A percentile compares a stretch with the other conserved stretches of the same genome.
Evolutionary conservation across 1,140 invertebrate species (phyloP).

Genomic region (Popillia japonica): DNA sequence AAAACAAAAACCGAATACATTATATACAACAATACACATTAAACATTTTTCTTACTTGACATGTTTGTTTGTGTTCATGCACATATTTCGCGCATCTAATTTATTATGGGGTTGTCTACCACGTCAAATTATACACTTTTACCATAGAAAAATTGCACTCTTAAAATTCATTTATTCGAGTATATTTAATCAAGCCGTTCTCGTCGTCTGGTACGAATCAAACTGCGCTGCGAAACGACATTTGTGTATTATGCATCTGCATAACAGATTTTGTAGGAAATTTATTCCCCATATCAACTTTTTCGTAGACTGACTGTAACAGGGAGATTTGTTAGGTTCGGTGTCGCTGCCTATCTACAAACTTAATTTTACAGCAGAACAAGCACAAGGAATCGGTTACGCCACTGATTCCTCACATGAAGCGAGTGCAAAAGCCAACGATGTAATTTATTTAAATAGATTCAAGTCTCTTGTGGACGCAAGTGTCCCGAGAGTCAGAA

Average conservation of each 20-base stretch:
- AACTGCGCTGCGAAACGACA: neutral
- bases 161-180: constrained; percentile 10
- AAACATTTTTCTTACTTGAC: neutral
- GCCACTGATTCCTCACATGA: neutral
- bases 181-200: neutral
- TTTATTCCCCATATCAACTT: constrained; percentile 9
- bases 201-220: neutral
- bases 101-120: neutral
- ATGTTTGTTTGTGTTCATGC: neutral
- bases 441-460: constrained; percentile 29
- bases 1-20: neutral
- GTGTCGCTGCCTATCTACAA: neutral
- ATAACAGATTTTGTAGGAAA: constrained; percentile 2
- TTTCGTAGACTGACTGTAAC: constrained; percentile 4
- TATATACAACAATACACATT: neutral
- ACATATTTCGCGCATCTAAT: neutral
- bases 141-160: neutral
- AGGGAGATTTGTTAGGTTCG: constrained; percentile 7
- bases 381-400: neutral
- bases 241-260: constrained; percentile 24
- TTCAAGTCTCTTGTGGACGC: constrained; percentile 22
- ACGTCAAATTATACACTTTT: neutral
- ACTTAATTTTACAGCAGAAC: constrained; percentile 28
- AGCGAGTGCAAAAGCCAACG: constrained; percentile 8
- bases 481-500: neutral